phyloP scores from a whole-genome alignment of 2,888 invertebrate species.

The Agonopterix arenella region DNA sequence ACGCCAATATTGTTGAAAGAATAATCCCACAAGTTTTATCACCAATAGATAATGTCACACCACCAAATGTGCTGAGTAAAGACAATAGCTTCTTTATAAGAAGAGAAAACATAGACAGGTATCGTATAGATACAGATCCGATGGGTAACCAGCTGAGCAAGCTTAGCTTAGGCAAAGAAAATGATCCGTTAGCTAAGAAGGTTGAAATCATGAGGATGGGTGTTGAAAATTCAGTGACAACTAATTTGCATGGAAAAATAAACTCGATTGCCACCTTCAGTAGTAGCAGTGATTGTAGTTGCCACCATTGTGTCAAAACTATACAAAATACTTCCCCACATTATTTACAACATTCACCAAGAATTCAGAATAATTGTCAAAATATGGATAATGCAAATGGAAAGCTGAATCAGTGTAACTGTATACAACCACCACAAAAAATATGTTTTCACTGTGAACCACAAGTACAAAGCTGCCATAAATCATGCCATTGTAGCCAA shows the following conservation, averaged over 20 bases:
- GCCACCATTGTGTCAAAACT: constrained; percentile 43
- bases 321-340: constrained; percentile 7
- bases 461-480: constrained; percentile 5
- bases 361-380: background rate
- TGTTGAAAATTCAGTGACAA: background rate
- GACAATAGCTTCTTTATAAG: constrained; percentile 55
- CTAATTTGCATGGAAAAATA: background rate
- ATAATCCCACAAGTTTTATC: constrained; percentile 18
- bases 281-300: constrained; percentile 30
- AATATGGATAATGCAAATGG: background rate
- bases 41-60: constrained; percentile 30
- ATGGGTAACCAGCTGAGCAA: constrained; percentile 32
- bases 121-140: constrained; percentile 21
- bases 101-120: constrained; percentile 38
- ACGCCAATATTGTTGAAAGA: background rate
- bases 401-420: constrained; percentile 12
- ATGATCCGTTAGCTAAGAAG: constrained; percentile 36
- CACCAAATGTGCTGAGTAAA: constrained; percentile 35
- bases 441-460: constrained; percentile 21
- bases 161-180: constrained; percentile 47
- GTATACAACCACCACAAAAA: constrained; percentile 13
- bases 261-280: constrained; percentile 4
- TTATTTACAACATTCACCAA: background rate
- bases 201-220: constrained; percentile 26
- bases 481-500: constrained; percentile 21